Evolutionary conservation across 2,888 invertebrate species (phyloP).

Genomic region (Eurytoma adleriae): DNA sequence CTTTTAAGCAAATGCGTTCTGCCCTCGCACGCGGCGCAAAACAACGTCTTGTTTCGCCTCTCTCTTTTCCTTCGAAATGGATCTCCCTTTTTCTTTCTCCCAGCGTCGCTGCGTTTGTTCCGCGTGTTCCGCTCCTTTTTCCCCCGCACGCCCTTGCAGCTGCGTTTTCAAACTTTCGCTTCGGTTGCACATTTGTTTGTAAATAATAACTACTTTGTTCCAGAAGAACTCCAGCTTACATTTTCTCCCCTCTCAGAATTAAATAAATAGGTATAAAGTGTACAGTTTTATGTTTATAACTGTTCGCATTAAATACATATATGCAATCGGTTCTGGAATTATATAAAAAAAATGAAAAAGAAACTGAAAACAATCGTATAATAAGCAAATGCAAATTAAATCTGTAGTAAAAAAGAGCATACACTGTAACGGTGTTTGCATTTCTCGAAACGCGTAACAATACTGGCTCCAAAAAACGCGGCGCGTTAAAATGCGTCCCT

Average conservation of each 20-base stretch:
- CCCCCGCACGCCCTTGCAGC: neutral
- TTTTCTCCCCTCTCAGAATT: neutral
- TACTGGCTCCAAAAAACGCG: neutral
- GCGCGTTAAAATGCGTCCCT: neutral
- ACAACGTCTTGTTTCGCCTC: constrained; percentile 25
- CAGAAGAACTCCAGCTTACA: neutral
- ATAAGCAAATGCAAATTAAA: neutral
- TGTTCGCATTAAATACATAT: neutral
- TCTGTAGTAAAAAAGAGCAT: neutral
- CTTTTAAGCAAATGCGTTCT: constrained; percentile 50
- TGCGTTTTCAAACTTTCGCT: neutral
- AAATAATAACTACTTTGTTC: neutral
- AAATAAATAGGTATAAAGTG: neutral
- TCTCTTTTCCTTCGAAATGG: constrained; percentile 26
- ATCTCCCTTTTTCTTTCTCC: constrained; percentile 19
- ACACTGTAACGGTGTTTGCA: neutral
- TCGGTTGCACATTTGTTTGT: neutral
- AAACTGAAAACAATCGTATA: neutral
- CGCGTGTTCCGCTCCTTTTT: neutral
- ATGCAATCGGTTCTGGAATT: neutral
- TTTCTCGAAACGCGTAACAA: constrained; percentile 22
- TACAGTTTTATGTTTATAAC: neutral
- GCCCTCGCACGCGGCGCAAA: constrained; percentile 17
- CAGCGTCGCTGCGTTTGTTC: neutral
- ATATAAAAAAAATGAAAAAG: neutral